phyloP scores from a whole-genome alignment of 2,797 vertebrate genomes.

The Eospalax fontanierii region DNA sequence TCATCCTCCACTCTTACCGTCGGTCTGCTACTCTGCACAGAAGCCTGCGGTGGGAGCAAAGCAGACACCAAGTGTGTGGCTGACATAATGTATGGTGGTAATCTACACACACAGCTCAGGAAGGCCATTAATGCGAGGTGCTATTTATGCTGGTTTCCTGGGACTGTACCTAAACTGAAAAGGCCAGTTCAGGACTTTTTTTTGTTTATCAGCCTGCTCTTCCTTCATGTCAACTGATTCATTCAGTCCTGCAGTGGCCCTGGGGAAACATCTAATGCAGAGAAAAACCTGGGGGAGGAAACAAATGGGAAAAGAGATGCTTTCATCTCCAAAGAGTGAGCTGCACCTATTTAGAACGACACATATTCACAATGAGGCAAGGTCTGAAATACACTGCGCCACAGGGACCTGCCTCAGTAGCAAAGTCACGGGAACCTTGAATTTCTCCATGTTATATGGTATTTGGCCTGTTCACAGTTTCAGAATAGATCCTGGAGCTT shows the following conservation, averaged over 20 bases:
- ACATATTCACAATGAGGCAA: constrained; percentile 38
- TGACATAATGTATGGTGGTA: constrained; percentile 28
- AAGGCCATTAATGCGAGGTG: not conserved
- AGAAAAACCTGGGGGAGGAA: constrained; percentile 66
- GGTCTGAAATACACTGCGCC: constrained; percentile 29
- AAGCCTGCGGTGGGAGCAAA: constrained; percentile 36
- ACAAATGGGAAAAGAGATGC: constrained; percentile 63
- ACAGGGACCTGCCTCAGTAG: constrained; percentile 11
- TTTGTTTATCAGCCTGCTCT: constrained; percentile 61
- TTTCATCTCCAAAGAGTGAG: constrained; percentile 16
- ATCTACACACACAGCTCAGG: not conserved
- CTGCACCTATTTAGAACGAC: constrained; percentile 64
- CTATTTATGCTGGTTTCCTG: constrained; percentile 62
- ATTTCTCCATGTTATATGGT: not conserved
- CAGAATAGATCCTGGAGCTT: constrained; percentile 27
- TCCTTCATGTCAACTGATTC: constrained; percentile 56
- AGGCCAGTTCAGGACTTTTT: constrained; percentile 59
- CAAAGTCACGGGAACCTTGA: constrained; percentile 76
- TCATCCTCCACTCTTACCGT: constrained; percentile 62
- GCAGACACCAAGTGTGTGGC: not conserved
- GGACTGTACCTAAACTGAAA: constrained; percentile 62
- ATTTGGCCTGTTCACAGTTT: constrained; percentile 58
- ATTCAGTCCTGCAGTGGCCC: constrained; percentile 49
- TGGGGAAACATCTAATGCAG: constrained; percentile 56
- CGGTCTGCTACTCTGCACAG: constrained; percentile 68